Evolutionary conservation across 2,888 invertebrate genomes (phyloP).

Genomic region (Hydrotaea diabolus): DNA sequence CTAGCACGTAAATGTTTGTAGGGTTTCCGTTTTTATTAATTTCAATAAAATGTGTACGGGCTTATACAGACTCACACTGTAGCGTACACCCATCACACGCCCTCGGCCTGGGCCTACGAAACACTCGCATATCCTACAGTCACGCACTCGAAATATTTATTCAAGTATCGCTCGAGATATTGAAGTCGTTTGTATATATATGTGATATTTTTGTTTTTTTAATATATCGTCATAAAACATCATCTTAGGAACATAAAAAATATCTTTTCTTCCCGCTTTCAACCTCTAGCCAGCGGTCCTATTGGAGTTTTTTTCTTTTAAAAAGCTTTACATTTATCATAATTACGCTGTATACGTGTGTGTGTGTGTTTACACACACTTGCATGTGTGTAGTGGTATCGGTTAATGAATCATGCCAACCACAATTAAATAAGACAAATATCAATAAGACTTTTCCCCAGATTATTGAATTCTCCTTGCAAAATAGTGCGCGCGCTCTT

Average conservation of each 20-base stretch:
- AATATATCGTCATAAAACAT: slow-evolving; percentile 28
- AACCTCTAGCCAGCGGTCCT: background rate
- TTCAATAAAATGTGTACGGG: slow-evolving; percentile 48
- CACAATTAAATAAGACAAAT: background rate
- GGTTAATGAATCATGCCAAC: background rate
- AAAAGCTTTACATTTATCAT: slow-evolving; percentile 7
- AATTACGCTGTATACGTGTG: background rate
- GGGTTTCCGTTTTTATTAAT: slow-evolving; percentile 64
- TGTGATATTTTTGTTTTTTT: slow-evolving; percentile 9
- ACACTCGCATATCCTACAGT: background rate
- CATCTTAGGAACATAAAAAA: slow-evolving; percentile 5
- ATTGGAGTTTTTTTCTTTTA: background rate
- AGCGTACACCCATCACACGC: background rate
- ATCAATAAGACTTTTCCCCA: background rate
- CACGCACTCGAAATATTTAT: background rate
- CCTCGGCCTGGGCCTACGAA: too few relatives aligned
- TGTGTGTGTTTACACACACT: too few relatives aligned
- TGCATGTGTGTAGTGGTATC: too few relatives aligned
- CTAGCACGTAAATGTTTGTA: slow-evolving; percentile 60
- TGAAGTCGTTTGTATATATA: background rate
- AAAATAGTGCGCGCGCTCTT: background rate
- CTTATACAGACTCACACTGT: background rate
- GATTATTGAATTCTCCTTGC: background rate
- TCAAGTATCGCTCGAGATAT: background rate
- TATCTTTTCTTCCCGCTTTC: background rate